Evolutionary conservation across 2,113 vertebrate species (phyloP).

Genomic region (Lycocorax pyrrhopterus): DNA sequence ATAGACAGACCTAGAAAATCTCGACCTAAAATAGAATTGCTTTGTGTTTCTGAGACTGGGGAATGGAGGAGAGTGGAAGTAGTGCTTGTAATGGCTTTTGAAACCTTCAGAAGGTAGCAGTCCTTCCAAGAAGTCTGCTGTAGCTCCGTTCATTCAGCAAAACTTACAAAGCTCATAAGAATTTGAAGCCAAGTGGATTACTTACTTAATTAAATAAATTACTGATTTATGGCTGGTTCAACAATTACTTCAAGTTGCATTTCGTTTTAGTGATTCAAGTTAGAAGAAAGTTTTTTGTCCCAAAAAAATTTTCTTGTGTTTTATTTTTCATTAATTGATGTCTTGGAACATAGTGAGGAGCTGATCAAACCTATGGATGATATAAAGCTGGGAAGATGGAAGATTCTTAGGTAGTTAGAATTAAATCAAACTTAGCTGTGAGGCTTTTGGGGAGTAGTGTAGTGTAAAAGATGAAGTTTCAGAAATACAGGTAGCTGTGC

Average conservation of each 20-base stretch:
- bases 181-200: neutral
- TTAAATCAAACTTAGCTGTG: neutral
- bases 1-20: neutral
- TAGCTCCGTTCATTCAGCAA: neutral
- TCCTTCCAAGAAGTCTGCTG: neutral
- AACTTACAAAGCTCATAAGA: neutral
- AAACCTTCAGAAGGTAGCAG: neutral
- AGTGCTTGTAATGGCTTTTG: neutral
- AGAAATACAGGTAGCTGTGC: neutral
- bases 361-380: neutral
- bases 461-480: neutral
- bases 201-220: neutral
- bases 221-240: neutral
- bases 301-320: neutral
- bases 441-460: neutral
- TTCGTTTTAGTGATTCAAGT: neutral
- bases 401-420: neutral
- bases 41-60: neutral
- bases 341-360: neutral
- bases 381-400: neutral
- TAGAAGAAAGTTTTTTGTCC: neutral
- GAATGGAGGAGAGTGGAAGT: neutral
- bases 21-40: neutral
- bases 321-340: neutral
- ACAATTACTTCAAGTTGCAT: neutral